Evolutionary conservation across 2,797 vertebrate species (phyloP).

Genomic region (Furcifer pardalis): DNA sequence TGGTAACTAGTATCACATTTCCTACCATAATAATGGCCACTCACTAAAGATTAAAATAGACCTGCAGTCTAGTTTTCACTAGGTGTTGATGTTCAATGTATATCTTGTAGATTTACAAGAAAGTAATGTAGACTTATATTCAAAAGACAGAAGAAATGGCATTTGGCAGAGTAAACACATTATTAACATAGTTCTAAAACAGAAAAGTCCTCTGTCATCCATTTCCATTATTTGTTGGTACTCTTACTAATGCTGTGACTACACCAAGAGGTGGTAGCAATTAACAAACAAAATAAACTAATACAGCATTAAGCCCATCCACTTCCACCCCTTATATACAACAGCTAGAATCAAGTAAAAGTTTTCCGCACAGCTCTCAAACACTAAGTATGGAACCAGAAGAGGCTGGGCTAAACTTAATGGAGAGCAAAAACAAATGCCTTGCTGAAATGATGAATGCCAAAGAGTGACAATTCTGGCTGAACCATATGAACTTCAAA

Average conservation of each 20-base stretch:
- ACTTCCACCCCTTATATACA: too few species aligned
- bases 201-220: not conserved
- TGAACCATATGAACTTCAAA: too few species aligned
- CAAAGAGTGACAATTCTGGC: too few species aligned
- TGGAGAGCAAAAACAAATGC: too few species aligned
- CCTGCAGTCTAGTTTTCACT: fast-evolving
- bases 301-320: too few species aligned
- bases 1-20: conserved; percentile 17
- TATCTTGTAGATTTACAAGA: not conserved
- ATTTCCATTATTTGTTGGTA: not conserved
- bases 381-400: too few species aligned
- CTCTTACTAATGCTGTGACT: not conserved
- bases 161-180: not conserved
- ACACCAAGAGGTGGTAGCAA: too few species aligned
- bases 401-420: too few species aligned
- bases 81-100: not conserved
- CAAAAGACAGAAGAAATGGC: not conserved
- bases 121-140: not conserved
- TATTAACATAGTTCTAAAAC: not conserved
- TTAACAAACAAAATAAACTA: too few species aligned
- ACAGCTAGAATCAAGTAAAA: too few species aligned
- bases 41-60: conserved; percentile 30
- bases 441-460: too few species aligned
- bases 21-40: conserved; percentile 8
- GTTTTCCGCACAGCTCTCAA: too few species aligned